Evolutionary conservation across 2,888 invertebrate species (phyloP).

Genomic region (Latrodectus hesperus): DNA sequence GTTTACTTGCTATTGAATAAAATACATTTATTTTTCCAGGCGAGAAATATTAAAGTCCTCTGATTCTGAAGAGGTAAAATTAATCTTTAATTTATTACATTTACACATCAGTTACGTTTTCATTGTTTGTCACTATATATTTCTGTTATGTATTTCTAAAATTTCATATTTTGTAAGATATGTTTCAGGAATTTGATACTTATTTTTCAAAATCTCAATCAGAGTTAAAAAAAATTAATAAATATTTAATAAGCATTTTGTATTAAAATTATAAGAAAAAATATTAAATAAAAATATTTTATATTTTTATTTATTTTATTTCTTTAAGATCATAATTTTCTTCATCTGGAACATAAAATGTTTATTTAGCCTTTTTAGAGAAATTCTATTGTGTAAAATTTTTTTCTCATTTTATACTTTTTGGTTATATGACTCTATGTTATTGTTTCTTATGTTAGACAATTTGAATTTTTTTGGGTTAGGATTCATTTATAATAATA

Average conservation of each 20-base stretch:
- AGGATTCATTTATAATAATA: no score
- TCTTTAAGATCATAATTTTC: no score
- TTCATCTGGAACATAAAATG: no score
- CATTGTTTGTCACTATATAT: background rate
- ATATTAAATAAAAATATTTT: no score
- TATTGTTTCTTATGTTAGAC: no score
- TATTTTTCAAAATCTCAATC: background rate
- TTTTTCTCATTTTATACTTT: no score
- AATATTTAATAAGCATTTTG: background rate
- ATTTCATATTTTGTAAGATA: background rate
- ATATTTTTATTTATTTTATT: no score
- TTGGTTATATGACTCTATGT: no score
- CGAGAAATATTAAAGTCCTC: constrained; percentile 18
- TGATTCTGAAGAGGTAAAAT: constrained; percentile 56
- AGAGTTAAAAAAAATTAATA: background rate
- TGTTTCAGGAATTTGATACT: background rate
- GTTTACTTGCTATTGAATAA: no score
- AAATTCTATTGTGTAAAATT: no score
- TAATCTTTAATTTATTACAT: background rate
- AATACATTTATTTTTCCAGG: constrained; percentile 20
- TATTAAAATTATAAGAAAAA: background rate
- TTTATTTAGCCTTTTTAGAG: no score
- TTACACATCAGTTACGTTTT: background rate
- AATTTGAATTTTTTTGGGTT: no score
- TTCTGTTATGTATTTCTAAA: background rate